Conservation (phyloP, 2,888 invertebrate genomes). For the Chloroclystis v-ata region DNA sequence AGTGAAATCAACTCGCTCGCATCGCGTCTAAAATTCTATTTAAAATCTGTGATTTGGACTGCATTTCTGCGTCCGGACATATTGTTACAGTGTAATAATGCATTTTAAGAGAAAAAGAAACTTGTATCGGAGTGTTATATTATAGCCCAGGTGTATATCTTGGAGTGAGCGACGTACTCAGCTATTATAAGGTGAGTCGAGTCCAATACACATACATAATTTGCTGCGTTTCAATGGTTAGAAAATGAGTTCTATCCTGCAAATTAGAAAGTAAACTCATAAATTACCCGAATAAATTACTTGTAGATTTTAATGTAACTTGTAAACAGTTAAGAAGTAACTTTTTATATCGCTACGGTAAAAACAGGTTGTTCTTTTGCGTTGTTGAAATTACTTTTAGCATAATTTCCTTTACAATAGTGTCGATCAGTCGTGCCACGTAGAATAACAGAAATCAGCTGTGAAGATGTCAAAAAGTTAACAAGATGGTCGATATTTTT, state of each 20-base stretch:
- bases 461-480: too few species aligned
- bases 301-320: conserved; percentile 4
- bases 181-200: conserved; percentile 22
- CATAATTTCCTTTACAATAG: neutral
- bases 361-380: conserved; percentile 22
- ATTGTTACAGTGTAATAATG: conserved; percentile 74
- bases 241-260: conserved; percentile 28
- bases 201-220: conserved; percentile 44
- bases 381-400: conserved; percentile 19
- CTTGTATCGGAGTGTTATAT: conserved; percentile 74
- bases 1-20: conserved; percentile 49
- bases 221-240: conserved; percentile 28
- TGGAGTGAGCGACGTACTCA: conserved; percentile 63
- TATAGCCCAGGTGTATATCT: conserved; percentile 71
- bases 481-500: too few species aligned
- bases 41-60: conserved; percentile 60
- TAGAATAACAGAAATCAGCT: too few species aligned
- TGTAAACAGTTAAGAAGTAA: conserved; percentile 16
- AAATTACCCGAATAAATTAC: conserved; percentile 36
- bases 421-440: too few species aligned
- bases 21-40: conserved; percentile 35
- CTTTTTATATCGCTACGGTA: conserved; percentile 30
- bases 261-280: conserved; percentile 52
- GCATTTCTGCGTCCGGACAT: conserved; percentile 66
- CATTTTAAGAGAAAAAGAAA: conserved; percentile 76